Base-by-base conservation (phyloP, 2,888 invertebrate species). In the Serrognathus titanus region DNA sequence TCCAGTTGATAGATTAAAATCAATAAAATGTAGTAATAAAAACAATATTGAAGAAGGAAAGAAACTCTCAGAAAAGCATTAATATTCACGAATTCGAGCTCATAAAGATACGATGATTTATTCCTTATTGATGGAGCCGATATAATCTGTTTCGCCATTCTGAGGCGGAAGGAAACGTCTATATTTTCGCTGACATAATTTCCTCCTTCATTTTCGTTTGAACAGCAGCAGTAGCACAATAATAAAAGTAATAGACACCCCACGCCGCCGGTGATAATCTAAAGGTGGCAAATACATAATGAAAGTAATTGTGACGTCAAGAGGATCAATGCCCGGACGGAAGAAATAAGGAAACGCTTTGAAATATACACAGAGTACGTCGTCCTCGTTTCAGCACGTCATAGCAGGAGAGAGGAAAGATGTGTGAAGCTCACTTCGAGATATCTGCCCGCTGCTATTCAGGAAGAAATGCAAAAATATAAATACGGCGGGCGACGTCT, bases 301-400 rank as follows among this genome's bases (percentile, higher is more conserved):
- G 62, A 62, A 58, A 58, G 55, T 55, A 52, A 48, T 57, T 47
- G 48, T 59, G 63, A 55, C 58, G 53, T 51, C 50, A 55, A 51
- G 56, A 51, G 60, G 65, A 67, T 67, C 66, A 67, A 66, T 67
- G 66, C 62, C 58, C 59, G 63, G 60, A 60, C 65, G 68, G 66
- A 70, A 69, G 68, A 68, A 70, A 69, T 69, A 69, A 68, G 68
- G 68, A 69, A 69, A 67, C 66, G 66, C 65, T 61, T 60, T 62
- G 58, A 63, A 68, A 66, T 65, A 70, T 68, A 67, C 66, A 60
- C 63, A 63, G 58, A 64, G 24, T 31, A 31, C 24, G 24, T 31
- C 24, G 24, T 31, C 6, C 24, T 31, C 24, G 24, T 31, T 31
- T 31, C 24, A 31, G 16, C 16, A 16, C 16, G 16, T 16, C 16